Evolutionary conservation across 92 coral and sea anemone genomes (phyloP), one percentile per base, ranked within the genome.

Genomic region (Scolanthus callimorphus): DNA sequence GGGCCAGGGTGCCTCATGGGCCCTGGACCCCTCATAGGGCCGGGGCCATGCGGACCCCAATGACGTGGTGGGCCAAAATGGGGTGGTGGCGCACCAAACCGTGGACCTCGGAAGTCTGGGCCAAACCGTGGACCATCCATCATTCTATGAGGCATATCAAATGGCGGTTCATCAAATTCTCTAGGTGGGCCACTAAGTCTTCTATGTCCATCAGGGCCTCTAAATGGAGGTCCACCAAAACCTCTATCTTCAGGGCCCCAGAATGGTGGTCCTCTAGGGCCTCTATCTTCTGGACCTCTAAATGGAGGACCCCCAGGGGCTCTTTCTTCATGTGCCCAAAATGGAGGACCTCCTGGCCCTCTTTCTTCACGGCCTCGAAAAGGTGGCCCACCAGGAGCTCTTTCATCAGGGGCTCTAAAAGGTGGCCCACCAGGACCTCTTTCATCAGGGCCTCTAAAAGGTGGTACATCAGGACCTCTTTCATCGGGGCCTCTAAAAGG

Each of bases 31-130:
- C 88, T 67, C 79, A 76, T 61, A 23, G 79, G 83, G 4, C 73
- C 57, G n/a, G 77, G 88, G 4, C 72, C 90, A 37, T 69, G 80
- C 9, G 78, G 82, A 9, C 87, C 89, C 95, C 97, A 88, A 1
- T 63, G 86, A 13, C 73, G 21, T 34, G 79, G 85, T 17, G 90
- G 90, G 29, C 82, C 78, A 17, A 60, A 56, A 23, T 49, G 79
- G 2, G 65, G 73, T 3, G n/a, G n/a, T n/a, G 63, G 54, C 3
- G 67, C 63, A 44, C 41, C 53, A 30, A 4, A 20, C 8, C 23
- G 52, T 13, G 47, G 49, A 24, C 64, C 74, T 39, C 63, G 43
- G 45, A 67, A 59, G 30, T 59, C 65, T 2, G 65, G 65, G 12
- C 65, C 26, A 13, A 59, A 67, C 12, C 59, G 11, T 46, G 49